Evolutionary conservation across 2,797 vertebrate genomes (phyloP).

Genomic region (Hoplostethus atlanticus): DNA sequence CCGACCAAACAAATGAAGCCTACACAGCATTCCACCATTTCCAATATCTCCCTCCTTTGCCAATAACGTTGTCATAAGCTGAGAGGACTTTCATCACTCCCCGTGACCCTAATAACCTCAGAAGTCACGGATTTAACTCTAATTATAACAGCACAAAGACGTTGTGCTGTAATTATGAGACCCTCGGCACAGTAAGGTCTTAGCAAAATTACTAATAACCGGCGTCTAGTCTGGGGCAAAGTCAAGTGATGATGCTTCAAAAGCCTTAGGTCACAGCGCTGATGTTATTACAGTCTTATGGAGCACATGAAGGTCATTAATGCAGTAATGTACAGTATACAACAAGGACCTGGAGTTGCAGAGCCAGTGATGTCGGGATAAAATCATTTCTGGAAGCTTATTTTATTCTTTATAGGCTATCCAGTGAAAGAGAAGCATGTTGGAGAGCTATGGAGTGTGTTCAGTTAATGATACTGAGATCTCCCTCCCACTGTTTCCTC

Average conservation of each 20-base stretch:
- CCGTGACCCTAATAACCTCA: constrained; percentile 67
- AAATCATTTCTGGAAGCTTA: too few relatives aligned
- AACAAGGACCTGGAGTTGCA: background rate
- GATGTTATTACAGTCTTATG: constrained; percentile 35
- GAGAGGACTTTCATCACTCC: constrained; percentile 53
- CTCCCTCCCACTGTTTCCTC: background rate
- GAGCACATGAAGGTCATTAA: constrained; percentile 40
- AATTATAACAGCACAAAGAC: constrained; percentile 65
- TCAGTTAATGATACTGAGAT: too few relatives aligned
- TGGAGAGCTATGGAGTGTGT: too few relatives aligned
- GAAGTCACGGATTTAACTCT: constrained; percentile 55
- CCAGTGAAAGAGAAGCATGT: too few relatives aligned
- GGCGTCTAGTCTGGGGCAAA: constrained; percentile 57
- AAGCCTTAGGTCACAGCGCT: constrained; percentile 6
- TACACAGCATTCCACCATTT: constrained; percentile 6
- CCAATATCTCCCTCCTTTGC: constrained; percentile 40
- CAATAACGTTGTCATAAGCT: constrained; percentile 63
- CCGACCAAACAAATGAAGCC: constrained; percentile 21
- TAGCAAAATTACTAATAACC: constrained; percentile 63
- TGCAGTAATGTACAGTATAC: background rate
- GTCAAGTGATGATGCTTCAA: constrained; percentile 35
- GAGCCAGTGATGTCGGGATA: background rate
- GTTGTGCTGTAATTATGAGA: constrained; percentile 47
- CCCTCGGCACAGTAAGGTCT: constrained; percentile 35
- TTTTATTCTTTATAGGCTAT: too few relatives aligned